Evolutionary conservation across 2,113 vertebrate genomes (phyloP).

Genomic region (Psephotus haematonotus): DNA sequence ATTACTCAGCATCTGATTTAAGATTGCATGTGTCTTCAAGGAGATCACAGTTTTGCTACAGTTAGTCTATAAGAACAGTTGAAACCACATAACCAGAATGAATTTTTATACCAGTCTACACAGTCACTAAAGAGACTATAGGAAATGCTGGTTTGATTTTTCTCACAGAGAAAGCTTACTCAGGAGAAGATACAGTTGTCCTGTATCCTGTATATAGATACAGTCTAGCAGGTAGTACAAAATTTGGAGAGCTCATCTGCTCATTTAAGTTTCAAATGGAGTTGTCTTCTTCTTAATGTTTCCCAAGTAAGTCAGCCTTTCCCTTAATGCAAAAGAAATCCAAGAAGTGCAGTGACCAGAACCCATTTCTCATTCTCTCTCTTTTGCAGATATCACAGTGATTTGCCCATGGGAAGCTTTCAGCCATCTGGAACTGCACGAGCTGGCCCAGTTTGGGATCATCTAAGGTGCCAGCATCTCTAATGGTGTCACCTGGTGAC

Average conservation of each 20-base stretch:
- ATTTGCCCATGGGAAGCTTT: slow-evolving; percentile 86
- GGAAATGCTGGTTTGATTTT: background rate
- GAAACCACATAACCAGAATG: background rate
- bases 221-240: background rate
- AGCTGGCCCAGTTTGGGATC: slow-evolving; percentile 82
- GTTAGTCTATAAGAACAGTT: background rate
- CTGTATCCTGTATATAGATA: background rate
- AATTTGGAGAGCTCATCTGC: background rate
- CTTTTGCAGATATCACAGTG: slow-evolving; percentile 79
- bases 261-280: background rate
- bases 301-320: background rate
- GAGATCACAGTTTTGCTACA: background rate
- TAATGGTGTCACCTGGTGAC: background rate
- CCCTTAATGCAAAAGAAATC: background rate
- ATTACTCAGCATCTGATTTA: background rate
- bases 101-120: background rate
- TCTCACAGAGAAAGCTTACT: background rate
- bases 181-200: background rate
- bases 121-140: background rate
- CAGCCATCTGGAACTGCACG: slow-evolving; percentile 81
- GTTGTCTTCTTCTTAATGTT: background rate
- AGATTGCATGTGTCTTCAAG: background rate
- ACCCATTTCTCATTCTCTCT: background rate
- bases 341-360: background rate
- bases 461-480: slow-evolving; percentile 68